Conservation (phyloP, 2,888 invertebrate genomes). For the Tetragonula carbonaria region DNA sequence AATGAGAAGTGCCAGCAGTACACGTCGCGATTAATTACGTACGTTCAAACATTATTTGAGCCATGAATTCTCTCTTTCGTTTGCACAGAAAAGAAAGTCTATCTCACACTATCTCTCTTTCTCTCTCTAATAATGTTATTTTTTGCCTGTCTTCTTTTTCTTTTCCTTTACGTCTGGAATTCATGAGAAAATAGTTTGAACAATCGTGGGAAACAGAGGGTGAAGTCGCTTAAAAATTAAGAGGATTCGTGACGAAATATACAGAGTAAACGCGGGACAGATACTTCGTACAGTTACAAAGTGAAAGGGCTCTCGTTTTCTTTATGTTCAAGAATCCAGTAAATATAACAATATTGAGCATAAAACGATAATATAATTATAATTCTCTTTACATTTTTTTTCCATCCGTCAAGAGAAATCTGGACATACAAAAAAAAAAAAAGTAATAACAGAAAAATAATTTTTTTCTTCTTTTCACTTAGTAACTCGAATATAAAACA, state of each 20-base stretch:
- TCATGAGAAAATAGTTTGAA: neutral
- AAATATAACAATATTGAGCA: constrained; percentile 62
- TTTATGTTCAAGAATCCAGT: constrained; percentile 46
- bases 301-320: constrained; percentile 12
- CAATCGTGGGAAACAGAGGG: neutral
- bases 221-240: neutral
- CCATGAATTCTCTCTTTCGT: constrained; percentile 32
- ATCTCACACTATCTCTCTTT: neutral
- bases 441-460: constrained; percentile 51
- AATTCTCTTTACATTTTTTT: constrained; percentile 58
- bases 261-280: constrained; percentile 6
- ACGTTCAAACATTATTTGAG: constrained; percentile 37
- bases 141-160: too few species aligned
- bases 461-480: neutral
- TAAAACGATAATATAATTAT: constrained; percentile 62
- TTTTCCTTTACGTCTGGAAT: too few species aligned
- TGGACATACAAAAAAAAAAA: constrained; percentile 32
- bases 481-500: constrained; percentile 48
- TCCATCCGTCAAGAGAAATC: constrained; percentile 46
- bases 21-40: neutral
- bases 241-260: constrained; percentile 1
- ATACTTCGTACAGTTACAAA: constrained; percentile 34
- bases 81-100: neutral
- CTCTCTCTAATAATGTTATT: too few species aligned
- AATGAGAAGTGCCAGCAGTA: neutral